Evolutionary conservation across 1,140 invertebrate species (phyloP), one percentile per base, ranked within the genome.

Genomic region (Penaeus vannamei): DNA sequence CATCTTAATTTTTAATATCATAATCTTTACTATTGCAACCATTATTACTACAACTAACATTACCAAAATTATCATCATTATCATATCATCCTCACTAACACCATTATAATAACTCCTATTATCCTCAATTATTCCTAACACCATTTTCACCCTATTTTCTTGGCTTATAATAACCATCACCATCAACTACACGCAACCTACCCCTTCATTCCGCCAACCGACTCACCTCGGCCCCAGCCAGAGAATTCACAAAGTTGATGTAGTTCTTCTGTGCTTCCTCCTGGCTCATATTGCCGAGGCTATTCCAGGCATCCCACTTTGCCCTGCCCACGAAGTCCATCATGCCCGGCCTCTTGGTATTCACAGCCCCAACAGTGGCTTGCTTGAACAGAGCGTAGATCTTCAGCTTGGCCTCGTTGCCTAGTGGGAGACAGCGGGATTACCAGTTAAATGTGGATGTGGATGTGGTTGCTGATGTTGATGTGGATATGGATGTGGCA

Each of bases 261-360:
- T 93, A 93, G 23, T 92, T 89, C 29, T 92, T 90, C 84, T 92
- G 91, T 14, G 94, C 94, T 60, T 94, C 93, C 61, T 93, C 94
- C 92, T 89, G 82, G 20, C 72, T 91, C 81, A 91, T 91, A 23
- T 92, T 91, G 29, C 94, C 94, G 17, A 95, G 92, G 53, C 90
- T 86, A 91, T 93, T 95, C 95, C 95, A 95, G 12, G 95, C 95
- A 89, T 94, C 94, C 94, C 95, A 95, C 92, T 95, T 95, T 17
- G 94, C 95, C 90, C 94, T 94, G 7, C 94, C 95, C 62, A 95
- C 94, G 91, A 95, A 93, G 91, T 95, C 95, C 92, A 95, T 93
- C 93, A 95, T 94, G n/a, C 94, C 94, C 59, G 95, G 95, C 87
- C 94, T 94, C 29, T 93, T 92, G 12, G 92, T 93, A 81, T 93